Conservation (phyloP, 2,113 vertebrate genomes). For the Leptobrachium leishanense region DNA sequence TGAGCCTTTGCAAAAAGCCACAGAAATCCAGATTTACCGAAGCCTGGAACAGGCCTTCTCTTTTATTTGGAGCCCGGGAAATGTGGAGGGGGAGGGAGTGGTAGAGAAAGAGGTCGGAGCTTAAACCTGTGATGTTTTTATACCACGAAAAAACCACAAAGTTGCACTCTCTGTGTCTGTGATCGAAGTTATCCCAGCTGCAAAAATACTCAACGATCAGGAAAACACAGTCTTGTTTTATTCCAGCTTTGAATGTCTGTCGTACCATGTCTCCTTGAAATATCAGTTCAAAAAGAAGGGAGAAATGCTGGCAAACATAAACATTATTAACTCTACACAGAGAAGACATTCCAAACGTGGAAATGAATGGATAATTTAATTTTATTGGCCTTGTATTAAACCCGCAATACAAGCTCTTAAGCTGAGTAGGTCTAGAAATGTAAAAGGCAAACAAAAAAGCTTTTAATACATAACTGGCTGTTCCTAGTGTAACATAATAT, state of each 20-base stretch:
- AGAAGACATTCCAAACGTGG: slow-evolving; percentile 37
- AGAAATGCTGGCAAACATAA: slow-evolving; percentile 33
- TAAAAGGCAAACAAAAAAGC: neutral
- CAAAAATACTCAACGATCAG: slow-evolving; percentile 45
- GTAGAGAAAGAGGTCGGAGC: slow-evolving; percentile 19
- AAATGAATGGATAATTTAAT: slow-evolving; percentile 39
- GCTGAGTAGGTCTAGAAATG: neutral
- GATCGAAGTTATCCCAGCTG: slow-evolving; percentile 44
- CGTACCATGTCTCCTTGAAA: slow-evolving; percentile 42
- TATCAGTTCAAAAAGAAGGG: slow-evolving; percentile 38
- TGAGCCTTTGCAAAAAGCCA: slow-evolving; percentile 49
- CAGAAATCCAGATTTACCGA: slow-evolving; percentile 48
- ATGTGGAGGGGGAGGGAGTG: slow-evolving; percentile 22
- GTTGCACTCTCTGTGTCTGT: slow-evolving; percentile 45
- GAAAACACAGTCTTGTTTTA: slow-evolving; percentile 43
- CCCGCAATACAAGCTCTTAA: slow-evolving; percentile 29
- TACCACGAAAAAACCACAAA: slow-evolving; percentile 43
- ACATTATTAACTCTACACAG: slow-evolving; percentile 34
- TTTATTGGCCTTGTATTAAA: slow-evolving; percentile 38
- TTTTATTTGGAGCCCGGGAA: slow-evolving; percentile 47
- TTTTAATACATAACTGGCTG: too few species aligned
- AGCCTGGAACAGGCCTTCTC: slow-evolving; percentile 47
- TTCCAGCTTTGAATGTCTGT: slow-evolving; percentile 33
- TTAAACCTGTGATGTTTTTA: slow-evolving; percentile 48
- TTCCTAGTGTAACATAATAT: too few species aligned